phyloP scores from a whole-genome alignment of 2,888 invertebrate genomes.

The Oscheius sp. region DNA sequence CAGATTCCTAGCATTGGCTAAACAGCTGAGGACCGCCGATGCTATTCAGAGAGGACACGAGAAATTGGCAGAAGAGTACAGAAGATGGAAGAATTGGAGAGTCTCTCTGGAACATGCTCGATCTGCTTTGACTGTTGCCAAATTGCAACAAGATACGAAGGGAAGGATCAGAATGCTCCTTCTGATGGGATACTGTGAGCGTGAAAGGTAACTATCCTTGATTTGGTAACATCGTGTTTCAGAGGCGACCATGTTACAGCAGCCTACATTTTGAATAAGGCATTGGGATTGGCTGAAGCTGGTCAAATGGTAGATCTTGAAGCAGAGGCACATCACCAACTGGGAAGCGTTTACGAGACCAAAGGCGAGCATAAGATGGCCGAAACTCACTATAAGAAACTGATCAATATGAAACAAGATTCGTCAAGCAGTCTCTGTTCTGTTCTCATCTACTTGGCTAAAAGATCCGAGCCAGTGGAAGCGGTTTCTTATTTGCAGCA shows the following conservation, averaged over 20 bases:
- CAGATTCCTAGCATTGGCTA: conserved; percentile 26
- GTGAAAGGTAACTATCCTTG: conserved; percentile 9
- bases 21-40: conserved; percentile 22
- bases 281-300: conserved; percentile 42
- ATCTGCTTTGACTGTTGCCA: conserved; percentile 44
- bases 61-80: conserved; percentile 28
- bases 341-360: not conserved
- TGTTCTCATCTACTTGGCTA: not conserved
- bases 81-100: not conserved
- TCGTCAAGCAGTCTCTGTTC: not conserved
- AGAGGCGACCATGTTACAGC: conserved; percentile 41
- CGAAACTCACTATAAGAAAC: not conserved
- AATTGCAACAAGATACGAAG: conserved; percentile 42
- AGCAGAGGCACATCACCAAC: not conserved
- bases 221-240: conserved; percentile 10
- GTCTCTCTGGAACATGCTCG: conserved; percentile 42
- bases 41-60: conserved; percentile 28
- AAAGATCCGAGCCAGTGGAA: conserved; percentile 7
- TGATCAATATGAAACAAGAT: not conserved
- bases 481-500: not conserved
- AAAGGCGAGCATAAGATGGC: conserved; percentile 3
- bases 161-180: conserved; percentile 44
- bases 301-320: not conserved
- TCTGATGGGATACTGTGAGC: conserved; percentile 43
- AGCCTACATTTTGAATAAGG: conserved; percentile 41